phyloP scores from a whole-genome alignment of 2,888 invertebrate genomes.

The Drosophila leonis region DNA sequence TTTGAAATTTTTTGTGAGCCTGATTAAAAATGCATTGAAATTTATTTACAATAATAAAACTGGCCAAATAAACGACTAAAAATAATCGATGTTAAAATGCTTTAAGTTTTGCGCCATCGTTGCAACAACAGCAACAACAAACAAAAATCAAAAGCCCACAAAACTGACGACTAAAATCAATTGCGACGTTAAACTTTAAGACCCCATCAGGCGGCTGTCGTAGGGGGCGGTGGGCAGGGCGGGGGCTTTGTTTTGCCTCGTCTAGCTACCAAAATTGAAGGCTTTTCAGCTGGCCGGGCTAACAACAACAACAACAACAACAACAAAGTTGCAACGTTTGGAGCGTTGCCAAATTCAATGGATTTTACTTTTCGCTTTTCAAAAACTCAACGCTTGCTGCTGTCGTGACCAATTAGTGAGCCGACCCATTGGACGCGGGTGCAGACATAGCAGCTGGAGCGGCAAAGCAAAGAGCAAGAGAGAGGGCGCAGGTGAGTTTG shows the following conservation, averaged over 20 bases:
- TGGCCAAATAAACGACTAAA: conserved; percentile 48
- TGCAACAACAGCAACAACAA: conserved; percentile 54
- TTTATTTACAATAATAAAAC: conserved; percentile 72
- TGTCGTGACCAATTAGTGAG: conserved; percentile 80
- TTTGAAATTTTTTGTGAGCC: conserved; percentile 51
- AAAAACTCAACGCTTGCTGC: conserved; percentile 66
- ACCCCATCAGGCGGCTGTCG: conserved; percentile 44
- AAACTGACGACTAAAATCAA: conserved; percentile 81
- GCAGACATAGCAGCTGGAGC: conserved; percentile 18
- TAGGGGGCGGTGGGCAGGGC: conserved; percentile 5
- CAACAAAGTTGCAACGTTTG: conserved; percentile 50
- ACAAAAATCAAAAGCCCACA: conserved; percentile 72
- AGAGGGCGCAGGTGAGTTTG: conserved; percentile 18
- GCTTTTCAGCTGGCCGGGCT: conserved; percentile 64
- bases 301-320: background rate
- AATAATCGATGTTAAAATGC: conserved; percentile 63
- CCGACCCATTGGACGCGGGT: conserved; percentile 49
- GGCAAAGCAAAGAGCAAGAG: background rate
- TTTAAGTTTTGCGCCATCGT: conserved; percentile 63
- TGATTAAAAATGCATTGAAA: conserved; percentile 76
- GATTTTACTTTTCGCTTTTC: conserved; percentile 77
- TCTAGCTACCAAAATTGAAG: conserved; percentile 75
- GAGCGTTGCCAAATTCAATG: conserved; percentile 77
- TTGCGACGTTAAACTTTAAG: conserved; percentile 79
- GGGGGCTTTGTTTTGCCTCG: conserved; percentile 45